Base-by-base conservation (phyloP, 2,113 vertebrate species). In the Cyanoliseus patagonus region DNA sequence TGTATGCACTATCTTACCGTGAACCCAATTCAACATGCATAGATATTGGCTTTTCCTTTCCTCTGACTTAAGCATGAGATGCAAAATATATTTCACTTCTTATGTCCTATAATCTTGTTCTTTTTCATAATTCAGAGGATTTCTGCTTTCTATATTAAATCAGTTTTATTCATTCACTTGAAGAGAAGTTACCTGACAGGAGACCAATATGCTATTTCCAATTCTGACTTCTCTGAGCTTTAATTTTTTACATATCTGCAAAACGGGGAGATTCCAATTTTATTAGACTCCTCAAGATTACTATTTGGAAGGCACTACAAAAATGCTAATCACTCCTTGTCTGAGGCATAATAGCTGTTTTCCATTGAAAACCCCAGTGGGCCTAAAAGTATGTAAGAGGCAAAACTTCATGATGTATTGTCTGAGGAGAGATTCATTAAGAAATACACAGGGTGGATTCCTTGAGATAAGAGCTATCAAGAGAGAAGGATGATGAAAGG, bases 241-340 rank as follows among this genome's bases (percentile, higher is more conserved):
- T 59, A 19, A 10, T 6, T 79, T 93, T 46, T 92, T 46, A 67
- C 20, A 28, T 6, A 46, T n/a, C 30, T 44, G 28, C 27, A 64
- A 72, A 90, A 85, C 0, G 5, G 33, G 39, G 9, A 94, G 83
- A 88, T 57, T 30, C 5, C 77, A 83, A 28, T 31, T 76, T 86
- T 4, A 7, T 81, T 68, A 78, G 17, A 67, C 5, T n/a, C 18
- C 17, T 41, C 0, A 0, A 83, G 33, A 74, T 39, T 17, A 17
- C 13, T 77, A 5, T 62, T 44, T 59, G 46, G 44, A 92, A 93
- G 30, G 17, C 39, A 74, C 37, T 30, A 83, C 3, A 7, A 11
- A 86, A 85, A 86, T 25, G 35, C 30, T 86, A 27, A 59, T 70
- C n/a, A 49, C 2, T 3, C 2, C 19, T 81, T 28, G 3, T 64